Evolutionary conservation across 2,888 invertebrate genomes (phyloP).

Genomic region (Antitype chi): DNA sequence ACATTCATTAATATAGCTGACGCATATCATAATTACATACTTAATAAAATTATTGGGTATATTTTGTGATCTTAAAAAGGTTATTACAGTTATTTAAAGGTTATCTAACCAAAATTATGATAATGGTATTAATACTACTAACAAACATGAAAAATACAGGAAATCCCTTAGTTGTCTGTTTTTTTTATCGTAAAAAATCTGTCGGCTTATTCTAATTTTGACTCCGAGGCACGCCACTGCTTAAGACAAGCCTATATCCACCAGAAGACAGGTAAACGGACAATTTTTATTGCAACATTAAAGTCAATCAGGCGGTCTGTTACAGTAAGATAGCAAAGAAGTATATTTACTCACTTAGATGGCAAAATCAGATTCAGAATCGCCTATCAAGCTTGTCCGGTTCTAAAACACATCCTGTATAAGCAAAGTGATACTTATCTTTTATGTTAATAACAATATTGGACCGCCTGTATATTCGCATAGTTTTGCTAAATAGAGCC

Average conservation of each 20-base stretch:
- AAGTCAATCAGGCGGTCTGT: neutral
- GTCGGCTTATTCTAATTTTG: no score
- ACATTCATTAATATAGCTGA: no score
- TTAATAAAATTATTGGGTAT: no score
- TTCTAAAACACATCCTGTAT: slow-evolving; percentile 42
- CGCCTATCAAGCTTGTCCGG: slow-evolving; percentile 8
- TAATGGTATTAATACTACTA: no score
- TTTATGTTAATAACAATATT: slow-evolving; percentile 53
- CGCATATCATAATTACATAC: no score
- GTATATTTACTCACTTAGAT: neutral
- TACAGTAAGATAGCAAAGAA: neutral
- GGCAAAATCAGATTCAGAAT: slow-evolving; percentile 1
- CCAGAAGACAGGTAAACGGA: neutral
- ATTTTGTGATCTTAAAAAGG: no score
- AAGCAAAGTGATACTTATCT: slow-evolving; percentile 56
- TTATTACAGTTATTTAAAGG: no score
- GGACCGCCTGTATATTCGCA: slow-evolving; percentile 40
- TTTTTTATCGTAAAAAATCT: no score
- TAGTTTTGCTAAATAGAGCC: slow-evolving; percentile 49
- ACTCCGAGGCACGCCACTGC: no score
- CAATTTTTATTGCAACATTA: neutral
- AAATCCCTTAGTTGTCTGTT: no score
- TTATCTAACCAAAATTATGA: no score
- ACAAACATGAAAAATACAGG: no score
- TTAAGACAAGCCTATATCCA: neutral